Percentiles rank a stretch among this genome's conserved stretches.
phyloP scores from a whole-genome alignment of 2,113 vertebrate species.

The Ariopsis seemanni region DNA sequence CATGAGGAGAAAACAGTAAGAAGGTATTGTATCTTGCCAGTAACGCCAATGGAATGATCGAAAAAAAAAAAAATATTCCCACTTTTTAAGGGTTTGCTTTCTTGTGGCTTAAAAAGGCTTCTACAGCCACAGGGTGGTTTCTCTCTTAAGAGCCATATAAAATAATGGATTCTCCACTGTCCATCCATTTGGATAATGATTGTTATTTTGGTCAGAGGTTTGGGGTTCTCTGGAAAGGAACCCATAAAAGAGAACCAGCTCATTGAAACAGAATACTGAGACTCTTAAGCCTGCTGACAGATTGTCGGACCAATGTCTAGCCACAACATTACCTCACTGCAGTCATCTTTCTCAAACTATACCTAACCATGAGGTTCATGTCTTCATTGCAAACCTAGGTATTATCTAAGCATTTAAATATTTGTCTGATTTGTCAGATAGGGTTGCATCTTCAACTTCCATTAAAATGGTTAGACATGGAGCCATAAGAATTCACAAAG shows the following conservation, averaged over 20 bases:
- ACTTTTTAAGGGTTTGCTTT: conserved; percentile 1
- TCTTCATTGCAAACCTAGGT: conserved; percentile 4
- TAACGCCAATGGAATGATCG: conserved; percentile 35
- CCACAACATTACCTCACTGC: conserved; percentile 46
- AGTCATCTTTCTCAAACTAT: conserved; percentile 43
- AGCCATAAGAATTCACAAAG: not conserved
- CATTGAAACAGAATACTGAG: conserved; percentile 47
- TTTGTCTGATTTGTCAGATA: not conserved
- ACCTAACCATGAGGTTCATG: conserved; percentile 14
- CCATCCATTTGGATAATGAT: conserved; percentile 32
- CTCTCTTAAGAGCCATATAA: conserved; percentile 49
- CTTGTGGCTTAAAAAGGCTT: conserved; percentile 31
- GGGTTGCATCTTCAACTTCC: not conserved
- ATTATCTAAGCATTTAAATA: conserved; percentile 25
- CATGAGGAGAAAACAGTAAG: conserved; percentile 38
- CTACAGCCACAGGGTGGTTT: conserved; percentile 18
- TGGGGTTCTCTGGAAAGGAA: conserved; percentile 29
- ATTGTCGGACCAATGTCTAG: conserved; percentile 44
- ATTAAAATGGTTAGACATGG: not conserved
- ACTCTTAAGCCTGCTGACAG: conserved; percentile 43
- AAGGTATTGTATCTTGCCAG: conserved; percentile 15
- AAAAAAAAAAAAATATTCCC: conserved; percentile 27
- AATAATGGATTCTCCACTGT: conserved; percentile 52
- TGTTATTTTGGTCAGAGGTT: conserved; percentile 52
- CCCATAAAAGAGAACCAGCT: conserved; percentile 39